Conservation (phyloP, 2,888 invertebrate species). For the Hedya salicella region DNA sequence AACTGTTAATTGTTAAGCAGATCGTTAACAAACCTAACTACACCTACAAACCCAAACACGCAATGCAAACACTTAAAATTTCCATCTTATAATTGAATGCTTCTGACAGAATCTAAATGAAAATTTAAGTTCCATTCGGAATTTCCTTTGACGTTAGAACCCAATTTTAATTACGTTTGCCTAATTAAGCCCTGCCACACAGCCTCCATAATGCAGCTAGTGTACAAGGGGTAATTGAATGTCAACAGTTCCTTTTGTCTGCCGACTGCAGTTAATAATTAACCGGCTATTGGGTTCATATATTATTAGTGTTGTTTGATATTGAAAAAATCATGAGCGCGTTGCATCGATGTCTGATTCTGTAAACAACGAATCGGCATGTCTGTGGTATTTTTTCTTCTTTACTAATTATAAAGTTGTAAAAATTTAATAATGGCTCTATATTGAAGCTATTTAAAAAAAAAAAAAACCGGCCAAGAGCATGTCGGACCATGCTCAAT, state of each 20-base stretch:
- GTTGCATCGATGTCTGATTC: background rate
- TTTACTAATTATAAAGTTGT: too few species aligned
- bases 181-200: constrained; percentile 15
- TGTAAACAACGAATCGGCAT: too few species aligned
- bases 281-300: background rate
- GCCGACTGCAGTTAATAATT: constrained; percentile 14
- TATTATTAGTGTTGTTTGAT: background rate
- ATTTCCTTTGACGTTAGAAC: constrained; percentile 1
- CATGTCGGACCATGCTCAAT: too few species aligned
- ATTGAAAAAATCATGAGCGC: background rate
- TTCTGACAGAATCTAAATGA: background rate
- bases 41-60: background rate
- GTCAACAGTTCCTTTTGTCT: constrained; percentile 34
- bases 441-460: too few species aligned
- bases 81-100: constrained; percentile 1
- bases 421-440: too few species aligned
- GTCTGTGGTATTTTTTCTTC: too few species aligned
- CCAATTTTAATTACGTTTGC: constrained; percentile 14
- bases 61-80: background rate
- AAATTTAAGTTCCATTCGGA: background rate
- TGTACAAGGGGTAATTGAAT: constrained; percentile 18
- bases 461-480: too few species aligned
- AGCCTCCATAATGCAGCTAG: constrained; percentile 19
- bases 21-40: too few species aligned
- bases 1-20: too few species aligned